Base-by-base conservation (phyloP, 2,113 vertebrate genomes). In the Pseudopipra pipra region DNA sequence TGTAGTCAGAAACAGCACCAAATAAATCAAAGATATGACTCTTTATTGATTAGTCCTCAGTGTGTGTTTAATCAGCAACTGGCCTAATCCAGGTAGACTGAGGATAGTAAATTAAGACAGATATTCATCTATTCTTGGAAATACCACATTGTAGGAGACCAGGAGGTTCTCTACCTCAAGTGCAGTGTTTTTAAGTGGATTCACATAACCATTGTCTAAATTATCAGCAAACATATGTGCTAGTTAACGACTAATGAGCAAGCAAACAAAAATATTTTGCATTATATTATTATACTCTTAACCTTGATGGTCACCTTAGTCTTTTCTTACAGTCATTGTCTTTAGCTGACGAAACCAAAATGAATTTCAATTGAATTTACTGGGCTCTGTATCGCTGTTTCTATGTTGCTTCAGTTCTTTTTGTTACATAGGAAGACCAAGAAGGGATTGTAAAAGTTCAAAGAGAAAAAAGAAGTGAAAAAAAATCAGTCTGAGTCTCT, bases 81-180 rank as follows among this genome's bases (percentile, higher is more conserved):
- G 66, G 49, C 24, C 74, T 85, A 15, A 81, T 95, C 89, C 79
- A 91, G 56, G 46, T 89, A 63, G 79, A 49, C 37, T 70, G 76
- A 77, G 55, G n/a, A 56, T 37, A 66, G 78, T 61, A 87, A 93
- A 88, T 88, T 88, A 92, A 58, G 30, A 75, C 39, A 85, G 39
- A 62, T 14, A 10, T 19, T 88, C 52, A 65, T 73, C 70, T 71
- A 13, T 94, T 92, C 92, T 56, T 85, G 92, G 89, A 97, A 96
- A 93, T 81, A 67, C 5, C 67, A 77, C 1, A 1, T 12, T 52
- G 12, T 35, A 59, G 46, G 56, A 74, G 56, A 75, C 74, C 71
- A 85, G 62, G 65, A 95, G 37, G 73, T 65, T 59, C 27, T 59
- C 71, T 89, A 94, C 31, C 30, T 44, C 8, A 85, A 81, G 19